Base-by-base conservation (phyloP, 2,113 vertebrate genomes). In the Nesoenas mayeri region DNA sequence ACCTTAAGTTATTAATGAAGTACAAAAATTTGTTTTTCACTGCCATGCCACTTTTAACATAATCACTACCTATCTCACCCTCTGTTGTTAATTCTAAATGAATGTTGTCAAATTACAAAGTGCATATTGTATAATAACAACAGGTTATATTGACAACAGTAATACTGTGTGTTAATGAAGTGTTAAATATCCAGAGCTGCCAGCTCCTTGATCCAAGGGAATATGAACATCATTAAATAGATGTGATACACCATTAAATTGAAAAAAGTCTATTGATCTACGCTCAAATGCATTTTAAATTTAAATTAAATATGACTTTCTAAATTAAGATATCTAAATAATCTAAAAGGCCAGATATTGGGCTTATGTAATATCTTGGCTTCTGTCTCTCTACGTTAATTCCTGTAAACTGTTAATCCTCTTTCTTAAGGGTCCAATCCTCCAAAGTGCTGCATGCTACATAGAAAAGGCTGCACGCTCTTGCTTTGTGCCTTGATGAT, bases 121-220 rank as follows among this genome's bases (percentile, higher is more conserved):
- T 34, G 67, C 16, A 24, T 34, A 60, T 53, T 47, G 44, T 47
- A 19, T 19, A 47, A 47, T 47, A 47, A 47, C 44, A 44, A 44
- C 44, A 47, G 44, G 44, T 19, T 47, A 47, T 47, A 47, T 47
- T 47, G 44, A 47, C 44, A 47, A 74, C 0, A 0, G 67, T 70
- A 56, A 87, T 74, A 26, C 17, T 34, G 31, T 12, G 48, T 87
- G 82, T n/a, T 92, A 95, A 91, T 85, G 71, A 96, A 93, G 77
- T 89, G 85, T 87, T 94, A 96, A 94, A 79, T 88, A 89, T 75
- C 84, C 67, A 85, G 67, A 83, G 60, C 31, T 92, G 66, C 50
- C 73, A 81, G 5, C 61, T 54, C 50, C 74, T 62, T 82, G 36
- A 72, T 88, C 44, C 40, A 61, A 65, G 66, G 62, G 54, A 89